Conservation (phyloP, 1,140 invertebrate species). For the Camponotus vicinus region DNA sequence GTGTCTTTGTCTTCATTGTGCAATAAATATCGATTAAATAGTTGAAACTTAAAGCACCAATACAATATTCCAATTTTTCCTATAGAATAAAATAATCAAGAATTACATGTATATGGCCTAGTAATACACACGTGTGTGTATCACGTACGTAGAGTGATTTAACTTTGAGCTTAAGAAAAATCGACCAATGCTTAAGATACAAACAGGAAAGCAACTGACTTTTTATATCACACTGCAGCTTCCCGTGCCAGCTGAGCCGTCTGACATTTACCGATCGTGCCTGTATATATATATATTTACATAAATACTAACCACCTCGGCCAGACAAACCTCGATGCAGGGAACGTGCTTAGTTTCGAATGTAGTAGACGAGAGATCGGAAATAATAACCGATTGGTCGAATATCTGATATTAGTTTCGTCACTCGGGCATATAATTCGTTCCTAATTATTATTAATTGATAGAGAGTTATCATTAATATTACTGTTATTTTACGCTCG, state of each 20-base stretch:
- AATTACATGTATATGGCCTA: conserved; percentile 27
- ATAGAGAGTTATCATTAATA: conserved; percentile 27
- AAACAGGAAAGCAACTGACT: conserved; percentile 34
- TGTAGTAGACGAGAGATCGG: conserved; percentile 5
- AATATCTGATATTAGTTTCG: conserved; percentile 28
- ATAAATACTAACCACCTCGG: conserved; percentile 60
- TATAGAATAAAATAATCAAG: not conserved
- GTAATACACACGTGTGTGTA: not conserved
- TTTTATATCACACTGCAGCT: conserved; percentile 15
- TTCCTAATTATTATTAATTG: conserved; percentile 63
- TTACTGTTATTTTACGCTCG: conserved; percentile 29
- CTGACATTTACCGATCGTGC: conserved; percentile 72
- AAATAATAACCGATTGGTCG: conserved; percentile 13
- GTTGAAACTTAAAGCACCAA: not conserved
- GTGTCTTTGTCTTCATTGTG: conserved; percentile 51
- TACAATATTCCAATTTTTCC: not conserved
- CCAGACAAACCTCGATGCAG: conserved; percentile 59
- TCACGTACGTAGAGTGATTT: not conserved
- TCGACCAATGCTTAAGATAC: conserved; percentile 11
- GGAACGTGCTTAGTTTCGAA: conserved; percentile 57
- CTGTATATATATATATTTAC: conserved; percentile 73
- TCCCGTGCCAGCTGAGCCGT: conserved; percentile 62
- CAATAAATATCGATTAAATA: conserved; percentile 5
- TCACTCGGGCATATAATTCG: conserved; percentile 32
- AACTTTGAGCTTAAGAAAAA: conserved; percentile 19